Base-by-base conservation (phyloP, 2,113 vertebrate genomes). In the Mystacornis crossleyi region DNA sequence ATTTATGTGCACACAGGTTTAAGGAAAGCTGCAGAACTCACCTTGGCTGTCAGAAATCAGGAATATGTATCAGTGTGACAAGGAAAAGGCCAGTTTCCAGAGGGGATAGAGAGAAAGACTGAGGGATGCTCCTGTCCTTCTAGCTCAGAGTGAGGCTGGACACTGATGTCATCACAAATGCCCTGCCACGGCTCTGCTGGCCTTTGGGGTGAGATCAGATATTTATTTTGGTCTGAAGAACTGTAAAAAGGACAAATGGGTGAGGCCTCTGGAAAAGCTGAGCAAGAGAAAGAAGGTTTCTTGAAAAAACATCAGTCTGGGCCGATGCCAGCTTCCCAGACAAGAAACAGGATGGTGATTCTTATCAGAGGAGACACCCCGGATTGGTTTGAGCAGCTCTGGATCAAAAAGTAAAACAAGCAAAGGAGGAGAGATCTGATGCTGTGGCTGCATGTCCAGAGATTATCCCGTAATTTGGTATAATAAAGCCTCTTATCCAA, bases 401-500 rank as follows among this genome's bases (percentile, higher is more conserved):
- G 19, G 64, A 34, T 69, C 62, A 61, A 62, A 81, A 64, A 72
- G 75, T 38, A 25, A 91, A 86, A 60, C 62, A 57, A 87, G 61
- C 62, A 53, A 65, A 67, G 50, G 61, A 71, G 79, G 26, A 69
- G 88, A 66, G 85, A 62, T 38, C 33, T 13, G 16, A 34, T 62
- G 89, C 14, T n/a, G 42, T 12, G 78, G 66, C 64, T 78, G 74
- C 6, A 0, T 51, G 69, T 54, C 86, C 82, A 36, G 70, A 84
- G 91, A 81, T 96, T 91, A 88, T 67, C 79, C 86, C 0, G 28
- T 81, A 82, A 85, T 71, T 83, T 60, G 58, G 61, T 33, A 23
- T 75, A 88, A 96, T 72, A 60, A 92, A 93, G 84, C 83, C 77
- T 95, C 91, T 93, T 86, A 60, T 33, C 67, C 50, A 6, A 48